Evolutionary conservation across 1,140 invertebrate genomes (phyloP).

Genomic region (Pectinophora gossypiella): DNA sequence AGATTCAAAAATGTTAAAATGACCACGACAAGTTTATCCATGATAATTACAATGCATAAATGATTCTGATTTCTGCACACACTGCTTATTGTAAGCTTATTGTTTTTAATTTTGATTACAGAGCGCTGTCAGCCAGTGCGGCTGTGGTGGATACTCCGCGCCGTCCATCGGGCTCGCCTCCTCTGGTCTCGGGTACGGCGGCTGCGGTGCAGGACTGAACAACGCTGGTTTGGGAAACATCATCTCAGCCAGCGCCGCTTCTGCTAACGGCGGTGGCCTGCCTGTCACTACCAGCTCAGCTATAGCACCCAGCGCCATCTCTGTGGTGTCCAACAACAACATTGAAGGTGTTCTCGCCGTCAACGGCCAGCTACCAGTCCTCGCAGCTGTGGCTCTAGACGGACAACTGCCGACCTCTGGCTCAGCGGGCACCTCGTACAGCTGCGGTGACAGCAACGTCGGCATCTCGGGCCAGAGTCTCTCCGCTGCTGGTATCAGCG

Average conservation of each 20-base stretch:
- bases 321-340: conserved; percentile 28
- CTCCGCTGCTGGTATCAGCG: background rate
- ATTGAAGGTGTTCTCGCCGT: conserved; percentile 32
- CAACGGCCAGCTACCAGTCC: conserved; percentile 25
- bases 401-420: conserved; percentile 11
- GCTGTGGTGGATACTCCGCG: background rate
- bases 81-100: too few relatives aligned
- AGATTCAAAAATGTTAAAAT: too few relatives aligned
- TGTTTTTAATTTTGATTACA: too few relatives aligned
- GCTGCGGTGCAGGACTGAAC: too few relatives aligned
- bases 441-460: conserved; percentile 11
- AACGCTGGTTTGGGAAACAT: too few relatives aligned
- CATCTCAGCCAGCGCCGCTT: too few relatives aligned
- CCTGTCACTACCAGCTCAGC: conserved; percentile 17
- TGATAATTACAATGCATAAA: too few relatives aligned
- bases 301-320: conserved; percentile 27
- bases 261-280: conserved; percentile 19
- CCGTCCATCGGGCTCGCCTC: background rate
- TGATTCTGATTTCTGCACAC: too few relatives aligned
- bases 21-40: too few relatives aligned
- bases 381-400: conserved; percentile 16
- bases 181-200: too few relatives aligned
- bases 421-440: conserved; percentile 6
- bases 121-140: too few relatives aligned
- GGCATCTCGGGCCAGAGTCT: conserved; percentile 6